Evolutionary conservation across 1,140 invertebrate genomes (phyloP).

Genomic region (Globodera rostochiensis): DNA sequence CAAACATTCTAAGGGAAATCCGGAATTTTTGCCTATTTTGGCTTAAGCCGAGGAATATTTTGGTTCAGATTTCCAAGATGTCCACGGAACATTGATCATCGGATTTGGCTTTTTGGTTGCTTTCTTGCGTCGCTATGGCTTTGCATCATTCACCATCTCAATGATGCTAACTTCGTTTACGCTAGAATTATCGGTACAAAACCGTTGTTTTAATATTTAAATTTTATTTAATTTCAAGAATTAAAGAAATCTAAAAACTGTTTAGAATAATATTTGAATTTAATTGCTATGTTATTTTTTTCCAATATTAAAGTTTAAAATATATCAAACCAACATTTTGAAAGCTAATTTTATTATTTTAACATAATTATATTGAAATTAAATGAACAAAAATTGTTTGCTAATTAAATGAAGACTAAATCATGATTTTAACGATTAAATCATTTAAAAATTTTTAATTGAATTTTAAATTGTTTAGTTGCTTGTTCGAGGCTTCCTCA

Average conservation of each 20-base stretch:
- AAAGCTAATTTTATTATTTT: not conserved
- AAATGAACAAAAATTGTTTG: not conserved
- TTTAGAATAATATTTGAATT: not conserved
- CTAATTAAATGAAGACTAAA: no score
- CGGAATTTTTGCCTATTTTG: constrained; percentile 18
- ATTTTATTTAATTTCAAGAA: not conserved
- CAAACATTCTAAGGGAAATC: constrained; percentile 8
- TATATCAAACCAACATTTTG: no score
- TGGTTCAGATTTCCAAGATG: constrained; percentile 84
- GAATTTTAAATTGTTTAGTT: not conserved
- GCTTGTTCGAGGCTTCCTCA: constrained; percentile 56
- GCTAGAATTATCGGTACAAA: constrained; percentile 39
- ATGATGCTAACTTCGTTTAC: constrained; percentile 73
- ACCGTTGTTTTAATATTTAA: not conserved
- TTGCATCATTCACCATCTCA: constrained; percentile 83
- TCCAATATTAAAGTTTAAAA: no score
- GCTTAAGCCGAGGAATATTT: not conserved
- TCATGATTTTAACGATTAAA: no score
- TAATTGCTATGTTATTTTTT: no score
- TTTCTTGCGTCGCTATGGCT: constrained; percentile 85
- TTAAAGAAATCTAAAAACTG: not conserved
- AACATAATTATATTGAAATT: not conserved
- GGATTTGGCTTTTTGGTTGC: constrained; percentile 96
- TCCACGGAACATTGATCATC: constrained; percentile 94
- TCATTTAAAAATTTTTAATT: not conserved